Evolutionary conservation across 64 coral and sea anemone species (phyloP).

Genomic region (Stylophora pistillata): DNA sequence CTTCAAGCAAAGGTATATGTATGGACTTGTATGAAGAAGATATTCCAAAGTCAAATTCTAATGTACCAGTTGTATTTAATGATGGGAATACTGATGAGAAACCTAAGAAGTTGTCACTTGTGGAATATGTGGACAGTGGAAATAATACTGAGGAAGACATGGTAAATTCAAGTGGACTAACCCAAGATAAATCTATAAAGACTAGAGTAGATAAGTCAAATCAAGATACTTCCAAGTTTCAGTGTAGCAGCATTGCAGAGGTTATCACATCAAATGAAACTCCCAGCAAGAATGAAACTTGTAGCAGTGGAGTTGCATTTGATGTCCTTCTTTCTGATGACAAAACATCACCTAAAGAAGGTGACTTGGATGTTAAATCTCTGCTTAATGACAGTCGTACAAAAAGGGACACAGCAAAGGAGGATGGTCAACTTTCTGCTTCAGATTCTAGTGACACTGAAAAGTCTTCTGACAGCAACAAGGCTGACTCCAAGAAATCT

Average conservation of each 20-base stretch:
- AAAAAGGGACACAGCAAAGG: slow-evolving; percentile 14
- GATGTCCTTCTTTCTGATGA: neutral
- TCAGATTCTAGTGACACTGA: slow-evolving; percentile 40
- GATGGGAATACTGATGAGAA: neutral
- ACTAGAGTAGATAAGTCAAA: neutral
- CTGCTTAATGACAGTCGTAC: neutral
- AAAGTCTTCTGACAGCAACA: neutral
- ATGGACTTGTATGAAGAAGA: slow-evolving; percentile 22
- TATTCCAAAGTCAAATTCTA: neutral
- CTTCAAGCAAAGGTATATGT: slow-evolving; percentile 14
- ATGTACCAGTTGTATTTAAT: neutral
- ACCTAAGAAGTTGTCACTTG: neutral
- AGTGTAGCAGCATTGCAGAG: neutral
- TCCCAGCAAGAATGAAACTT: neutral
- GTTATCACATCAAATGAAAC: neutral
- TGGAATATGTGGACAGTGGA: slow-evolving; percentile 11
- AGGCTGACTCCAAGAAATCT: slow-evolving; percentile 8
- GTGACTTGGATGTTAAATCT: neutral
- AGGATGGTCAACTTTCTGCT: slow-evolving; percentile 39
- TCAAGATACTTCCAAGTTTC: neutral
- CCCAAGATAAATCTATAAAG: neutral
- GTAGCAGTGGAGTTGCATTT: no score
- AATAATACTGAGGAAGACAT: slow-evolving; percentile 32
- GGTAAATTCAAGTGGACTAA: neutral
- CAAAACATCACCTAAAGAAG: neutral